phyloP scores from a whole-genome alignment of 2,888 invertebrate genomes.

The Ophioninae sp. region DNA sequence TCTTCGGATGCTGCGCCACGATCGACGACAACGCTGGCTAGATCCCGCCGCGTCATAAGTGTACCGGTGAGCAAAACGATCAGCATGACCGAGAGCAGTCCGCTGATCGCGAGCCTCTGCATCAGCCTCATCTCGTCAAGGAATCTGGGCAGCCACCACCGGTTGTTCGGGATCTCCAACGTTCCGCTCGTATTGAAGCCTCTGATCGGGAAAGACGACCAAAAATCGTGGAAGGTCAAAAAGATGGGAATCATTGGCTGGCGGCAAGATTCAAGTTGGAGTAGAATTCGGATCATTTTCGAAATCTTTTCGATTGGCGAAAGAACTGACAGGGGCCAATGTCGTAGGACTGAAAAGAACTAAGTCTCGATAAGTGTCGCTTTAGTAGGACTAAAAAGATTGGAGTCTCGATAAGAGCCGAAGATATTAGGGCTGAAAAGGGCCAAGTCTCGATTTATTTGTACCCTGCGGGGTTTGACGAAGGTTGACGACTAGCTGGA shows the following conservation, averaged over 20 bases:
- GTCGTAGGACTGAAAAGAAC: too few species aligned
- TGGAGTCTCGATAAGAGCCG: too few species aligned
- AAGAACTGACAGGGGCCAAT: too few species aligned
- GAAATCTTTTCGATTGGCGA: too few species aligned
- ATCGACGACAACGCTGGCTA: conserved; percentile 73
- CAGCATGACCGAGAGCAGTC: conserved; percentile 78
- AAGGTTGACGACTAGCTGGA: neutral
- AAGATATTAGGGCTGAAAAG: too few species aligned
- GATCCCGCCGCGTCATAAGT: conserved; percentile 76
- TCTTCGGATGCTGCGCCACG: conserved; percentile 77
- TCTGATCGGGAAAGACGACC: conserved; percentile 50
- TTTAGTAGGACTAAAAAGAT: too few species aligned
- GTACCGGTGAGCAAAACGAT: conserved; percentile 77
- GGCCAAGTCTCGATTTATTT: neutral
- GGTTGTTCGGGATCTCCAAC: conserved; percentile 69
- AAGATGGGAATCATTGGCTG: neutral
- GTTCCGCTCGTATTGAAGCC: conserved; percentile 73
- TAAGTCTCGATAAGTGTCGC: too few species aligned
- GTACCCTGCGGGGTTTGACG: neutral
- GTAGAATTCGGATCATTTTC: too few species aligned
- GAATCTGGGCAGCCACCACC: conserved; percentile 70
- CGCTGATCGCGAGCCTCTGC: conserved; percentile 79
- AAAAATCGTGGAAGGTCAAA: neutral
- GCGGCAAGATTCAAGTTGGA: too few species aligned
- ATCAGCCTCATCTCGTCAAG: conserved; percentile 76